Percentiles rank a stretch among this genome's conserved stretches.
These are phyloP conservation scores for Podocnemis expansa DNA, from an alignment of 2,113 vertebrate species.

Conservation along the genomic window DNA sequence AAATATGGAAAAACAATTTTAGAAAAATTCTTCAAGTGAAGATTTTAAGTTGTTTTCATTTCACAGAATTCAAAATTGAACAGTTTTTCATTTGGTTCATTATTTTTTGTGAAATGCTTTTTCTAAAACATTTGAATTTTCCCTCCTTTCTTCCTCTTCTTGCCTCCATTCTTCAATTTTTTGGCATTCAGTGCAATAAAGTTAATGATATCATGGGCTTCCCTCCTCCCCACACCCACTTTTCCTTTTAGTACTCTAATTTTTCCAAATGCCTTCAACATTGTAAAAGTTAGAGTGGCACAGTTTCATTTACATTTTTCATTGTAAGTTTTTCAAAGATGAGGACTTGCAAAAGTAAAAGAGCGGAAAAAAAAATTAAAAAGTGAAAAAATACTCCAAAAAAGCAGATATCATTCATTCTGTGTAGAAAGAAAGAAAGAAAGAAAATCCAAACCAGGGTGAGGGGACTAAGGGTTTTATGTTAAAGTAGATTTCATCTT, in stretches of 20 bases:
- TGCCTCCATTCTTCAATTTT: neutral
- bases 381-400: neutral
- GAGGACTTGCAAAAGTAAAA: neutral
- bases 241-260: neutral
- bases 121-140: neutral
- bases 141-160: neutral
- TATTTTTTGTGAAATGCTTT: neutral
- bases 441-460: neutral
- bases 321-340: neutral
- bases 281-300: neutral
- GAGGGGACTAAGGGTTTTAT: no score
- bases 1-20: neutral
- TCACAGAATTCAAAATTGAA: neutral
- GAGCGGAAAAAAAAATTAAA: neutral
- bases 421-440: no score
- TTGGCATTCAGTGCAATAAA: neutral
- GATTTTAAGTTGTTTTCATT: neutral
- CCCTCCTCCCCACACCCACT: neutral
- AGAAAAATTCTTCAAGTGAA: no score
- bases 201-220: neutral
- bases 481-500: no score
- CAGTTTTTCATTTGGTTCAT: neutral
- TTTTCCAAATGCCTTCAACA: neutral
- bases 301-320: neutral
- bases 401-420: neutral